Base-by-base conservation (phyloP, 2,888 invertebrate genomes). In the Callimorpha dominula region DNA sequence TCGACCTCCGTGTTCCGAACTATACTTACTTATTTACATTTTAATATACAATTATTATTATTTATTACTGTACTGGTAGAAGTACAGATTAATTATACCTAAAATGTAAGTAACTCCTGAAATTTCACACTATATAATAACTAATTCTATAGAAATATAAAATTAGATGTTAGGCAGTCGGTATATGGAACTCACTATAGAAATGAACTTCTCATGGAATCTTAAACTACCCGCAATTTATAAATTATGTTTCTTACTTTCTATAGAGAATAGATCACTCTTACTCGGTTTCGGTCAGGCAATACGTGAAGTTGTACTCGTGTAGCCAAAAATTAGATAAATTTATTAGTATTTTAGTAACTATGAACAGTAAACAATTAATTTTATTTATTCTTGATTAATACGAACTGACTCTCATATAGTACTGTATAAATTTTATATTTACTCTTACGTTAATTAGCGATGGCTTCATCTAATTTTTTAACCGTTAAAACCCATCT, bases 401-500 rank as follows among this genome's bases (percentile, higher is more conserved):
- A 85, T 87, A 83, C 80, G 84, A 85, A 83, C 85, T 88, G 89
- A 90, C 89, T 84, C 77, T 78, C 81, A 84, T 31, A 31, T 83
- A 85, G 82, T 82, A 75, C 73, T 77, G 74, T 75, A 69, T 74
- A 75, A 81, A 70, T 80, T 80, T 80, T 83, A 81, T 82, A 82
- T 82, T 81, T 81, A 81, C 80, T 85, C 78, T 83, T 81, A 81
- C 69, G n/a, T 74, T n/a, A 78, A 80, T 74, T 73, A 74, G 78
- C 71, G 49, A 89, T 94, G 94, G 91, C 93, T 78, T 91, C 93
- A 52, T 86, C 85, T 65, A 93, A 93, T 82, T 93, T 89, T 89
- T 91, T 94, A 92, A 88, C 90, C 66, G 91, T 94, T 73, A 96
- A 96, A 92, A 93, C 94, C 49, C 95, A 95, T 90, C 87, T 96